Conservation (phyloP, 1,140 invertebrate genomes). For the Drosophila pseudoananassae region DNA sequence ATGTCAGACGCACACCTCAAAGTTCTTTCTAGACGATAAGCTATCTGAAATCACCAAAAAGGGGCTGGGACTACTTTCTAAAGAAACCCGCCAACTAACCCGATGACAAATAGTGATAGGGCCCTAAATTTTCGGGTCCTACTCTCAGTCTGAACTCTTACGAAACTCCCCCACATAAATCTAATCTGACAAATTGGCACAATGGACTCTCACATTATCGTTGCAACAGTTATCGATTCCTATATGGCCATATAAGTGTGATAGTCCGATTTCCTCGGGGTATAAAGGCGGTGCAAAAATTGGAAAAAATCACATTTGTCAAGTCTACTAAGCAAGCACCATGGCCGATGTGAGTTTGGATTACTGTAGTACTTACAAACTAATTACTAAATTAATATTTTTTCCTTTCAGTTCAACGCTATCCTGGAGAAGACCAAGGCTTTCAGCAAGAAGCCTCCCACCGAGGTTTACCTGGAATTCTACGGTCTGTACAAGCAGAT, state of each 20-base stretch:
- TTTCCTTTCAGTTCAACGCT: conserved; percentile 87
- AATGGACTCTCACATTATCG: conserved; percentile 37
- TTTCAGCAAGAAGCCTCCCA: conserved; percentile 90
- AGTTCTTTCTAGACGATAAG: conserved; percentile 25
- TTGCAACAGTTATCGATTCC: conserved; percentile 27
- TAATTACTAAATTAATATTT: background rate
- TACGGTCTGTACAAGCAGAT: conserved; percentile 96
- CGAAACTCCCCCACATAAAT: conserved; percentile 40
- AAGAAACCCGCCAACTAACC: conserved; percentile 13
- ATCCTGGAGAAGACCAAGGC: conserved; percentile 92
- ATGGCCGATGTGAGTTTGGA: conserved; percentile 71
- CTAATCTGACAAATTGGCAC: conserved; percentile 33
- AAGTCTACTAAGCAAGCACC: conserved; percentile 13
- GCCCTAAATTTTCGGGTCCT: conserved; percentile 8
- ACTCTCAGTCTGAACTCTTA: conserved; percentile 31
- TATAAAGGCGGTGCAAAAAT: conserved; percentile 30
- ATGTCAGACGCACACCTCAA: conserved; percentile 34
- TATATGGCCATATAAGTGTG: conserved; percentile 16
- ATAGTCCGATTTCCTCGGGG: conserved; percentile 19
- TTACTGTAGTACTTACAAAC: background rate
- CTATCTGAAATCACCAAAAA: conserved; percentile 7
- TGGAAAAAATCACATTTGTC: conserved; percentile 26
- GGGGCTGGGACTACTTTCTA: conserved; percentile 26
- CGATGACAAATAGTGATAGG: conserved; percentile 29
- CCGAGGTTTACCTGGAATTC: conserved; percentile 93